Conservation (phyloP, 2,113 vertebrate genomes). For the pig (Sus scrofa) region T2T-Sscrofa CM000820.6:127352001-127352500, state of each 20-base stretch:
- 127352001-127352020: not conserved
- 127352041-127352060: not conserved
- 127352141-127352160: not conserved
- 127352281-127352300: not conserved
- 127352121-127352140: not conserved
- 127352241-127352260: not conserved
- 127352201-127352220: not conserved
- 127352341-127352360: not conserved
- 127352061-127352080: not conserved
- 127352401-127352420: not conserved
- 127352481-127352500: not conserved
- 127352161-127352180: not conserved
- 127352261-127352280: not conserved
- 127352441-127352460: not conserved
- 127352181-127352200: not conserved
- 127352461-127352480: not conserved
- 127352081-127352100: not conserved
- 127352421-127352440: not conserved
- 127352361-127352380: not conserved
- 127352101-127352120: not conserved
- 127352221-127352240: not conserved
- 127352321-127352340: not conserved
- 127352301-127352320: not conserved
- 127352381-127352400: not conserved
- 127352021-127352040: not conserved